Base-by-base conservation (phyloP, 2,113 vertebrate genomes). In the Hippocampus mohnikei region DNA sequence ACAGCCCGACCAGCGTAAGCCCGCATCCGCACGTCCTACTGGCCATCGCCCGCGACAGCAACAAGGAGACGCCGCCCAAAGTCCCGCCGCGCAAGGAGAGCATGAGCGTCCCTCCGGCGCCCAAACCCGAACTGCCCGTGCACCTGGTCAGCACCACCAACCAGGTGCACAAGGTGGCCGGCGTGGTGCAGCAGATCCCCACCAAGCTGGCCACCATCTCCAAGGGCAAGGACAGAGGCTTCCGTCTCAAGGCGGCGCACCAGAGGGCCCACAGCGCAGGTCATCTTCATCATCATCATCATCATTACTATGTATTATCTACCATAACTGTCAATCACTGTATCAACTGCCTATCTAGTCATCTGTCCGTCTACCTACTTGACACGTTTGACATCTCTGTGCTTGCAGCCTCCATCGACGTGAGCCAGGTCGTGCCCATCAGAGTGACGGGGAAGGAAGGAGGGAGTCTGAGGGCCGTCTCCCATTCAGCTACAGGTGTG, bases 171-270 rank as follows among this genome's bases (percentile, higher is more conserved):
- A 94, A 95, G 72, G 90, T 89, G 11, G 77, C 87, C 0, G 87
- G 85, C 0, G 87, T 96, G 50, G 95, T 96, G 85, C 96, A 98
- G 91, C 92, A 97, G 90, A 98, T 99, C 80, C 97, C 97, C 61
- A 95, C 93, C 61, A 97, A 97, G 79, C 92, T 99, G 81, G 95
- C 94, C 0, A 69, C 88, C 6, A 79, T 82, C n/a, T 80, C 93
- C 92, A 92, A 94, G 90, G 84, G 88, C 71, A 96, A 94, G 74
- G 95, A 97, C 71, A 96, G 93, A 40, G 62, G 85, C 7, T 16
- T 81, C 67, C 95, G 93, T 78, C 82, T 0, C 66, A 94, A 92
- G 85, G 78, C 76, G 2, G 91, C 93, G 23, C 95, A 98, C 75
- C 94, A 95, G 13, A 93, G 95, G 44, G 87, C 91, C 0, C 93